Evolutionary conservation across 2,797 vertebrate species (phyloP), one percentile per base, ranked within the genome.

Genomic region (Syngnathus acus): DNA sequence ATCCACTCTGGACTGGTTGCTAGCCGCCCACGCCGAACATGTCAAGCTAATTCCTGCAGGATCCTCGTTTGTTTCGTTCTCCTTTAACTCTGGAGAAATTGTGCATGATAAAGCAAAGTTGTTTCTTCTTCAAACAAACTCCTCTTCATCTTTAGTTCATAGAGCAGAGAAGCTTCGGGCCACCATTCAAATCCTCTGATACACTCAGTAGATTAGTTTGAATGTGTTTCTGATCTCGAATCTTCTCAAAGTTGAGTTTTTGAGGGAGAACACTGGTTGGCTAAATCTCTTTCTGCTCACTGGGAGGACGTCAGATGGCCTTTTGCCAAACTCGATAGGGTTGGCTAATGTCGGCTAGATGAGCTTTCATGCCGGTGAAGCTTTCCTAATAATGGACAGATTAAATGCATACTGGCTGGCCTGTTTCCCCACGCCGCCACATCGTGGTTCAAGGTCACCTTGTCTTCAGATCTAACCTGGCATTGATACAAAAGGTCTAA

Each of bases 191-290:
- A 73, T 82, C 72, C 79, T 81, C 77, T 75, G 75, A 78, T 82
- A 80, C 82, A 77, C 79, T 84, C 86, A 83, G 76, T 76, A 71
- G 73, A 79, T 75, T 68, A 66, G 77, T 78, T 79, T 76, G 77
- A 68, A 82, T 81, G 74, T 80, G 78, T 83, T 78, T 78, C 69
- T 70, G 65, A 72, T 73, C 65, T 69, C 75, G 57, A 63, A 67
- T 69, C 42, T 48, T 21, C 5, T 60, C 63, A 64, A 76, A 64
- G 62, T 70, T 14, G n/a, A n/a, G n/a, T 51, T 21, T 21, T 21
- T 74, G 71, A 40, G 57, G 4, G 16, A 59, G 17, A 37, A 37
- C 3, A 4, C 8, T 21, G 50, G 19, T 21, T 9, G 50, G n/a
- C n/a, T 3, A 21, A 21, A 51, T 51, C 3, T 9, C 50, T 51